Evolutionary conservation across 2,797 vertebrate species (phyloP).

Genomic region (Valencia hispanica): DNA sequence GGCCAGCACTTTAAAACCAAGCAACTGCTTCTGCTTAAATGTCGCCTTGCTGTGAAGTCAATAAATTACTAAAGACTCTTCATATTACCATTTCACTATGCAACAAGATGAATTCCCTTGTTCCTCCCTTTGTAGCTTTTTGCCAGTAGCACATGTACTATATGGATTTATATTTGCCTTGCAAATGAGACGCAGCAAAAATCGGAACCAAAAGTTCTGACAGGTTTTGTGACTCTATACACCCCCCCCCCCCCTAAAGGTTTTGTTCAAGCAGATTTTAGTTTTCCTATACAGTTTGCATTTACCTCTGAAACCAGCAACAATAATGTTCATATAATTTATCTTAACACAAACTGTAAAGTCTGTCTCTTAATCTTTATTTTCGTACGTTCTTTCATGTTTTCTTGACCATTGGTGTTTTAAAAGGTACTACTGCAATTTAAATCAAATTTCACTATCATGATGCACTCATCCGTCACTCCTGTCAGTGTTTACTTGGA

Average conservation of each 20-base stretch:
- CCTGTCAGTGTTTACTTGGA: constrained; percentile 35
- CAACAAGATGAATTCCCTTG: constrained; percentile 18
- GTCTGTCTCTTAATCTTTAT: constrained; percentile 34
- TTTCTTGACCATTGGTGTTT: constrained; percentile 32
- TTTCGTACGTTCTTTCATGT: constrained; percentile 14
- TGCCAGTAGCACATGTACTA: constrained; percentile 28
- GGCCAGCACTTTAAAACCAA: constrained; percentile 31
- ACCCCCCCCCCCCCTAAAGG: no score
- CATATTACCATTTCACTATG: constrained; percentile 4
- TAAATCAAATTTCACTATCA: constrained; percentile 23
- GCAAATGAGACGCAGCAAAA: constrained; percentile 9
- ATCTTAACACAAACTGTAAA: constrained; percentile 46
- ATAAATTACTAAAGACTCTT: constrained; percentile 7
- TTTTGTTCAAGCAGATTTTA: constrained; percentile 29
- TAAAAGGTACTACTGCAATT: constrained; percentile 42
- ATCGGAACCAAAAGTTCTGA: constrained; percentile 9
- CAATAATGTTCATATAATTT: constrained; percentile 59
- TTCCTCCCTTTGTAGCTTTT: constrained; percentile 26
- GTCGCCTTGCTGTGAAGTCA: constrained; percentile 6
- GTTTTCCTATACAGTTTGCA: constrained; percentile 33
- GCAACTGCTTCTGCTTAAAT: not conserved
- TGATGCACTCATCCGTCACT: constrained; percentile 45
- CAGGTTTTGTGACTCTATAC: not conserved
- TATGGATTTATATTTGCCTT: constrained; percentile 40
- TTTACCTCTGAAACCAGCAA: constrained; percentile 63